These are phyloP conservation scores for Drosophila pachea DNA, from an alignment of 1,140 invertebrate species.

Conservation along the genomic window DNA sequence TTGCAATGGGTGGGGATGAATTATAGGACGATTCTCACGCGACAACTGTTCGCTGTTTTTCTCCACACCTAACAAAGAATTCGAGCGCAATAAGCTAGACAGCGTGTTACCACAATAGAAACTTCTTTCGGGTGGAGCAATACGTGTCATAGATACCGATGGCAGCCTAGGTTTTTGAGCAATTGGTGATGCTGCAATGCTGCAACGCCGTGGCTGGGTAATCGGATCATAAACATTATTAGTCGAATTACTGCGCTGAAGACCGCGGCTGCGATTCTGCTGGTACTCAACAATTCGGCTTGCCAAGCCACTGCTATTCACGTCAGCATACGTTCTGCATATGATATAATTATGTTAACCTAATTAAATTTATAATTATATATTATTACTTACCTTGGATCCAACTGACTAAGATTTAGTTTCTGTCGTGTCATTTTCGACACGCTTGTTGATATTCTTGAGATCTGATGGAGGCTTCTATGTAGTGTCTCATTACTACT, in stretches of 20 bases:
- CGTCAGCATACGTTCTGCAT: conserved; percentile 76
- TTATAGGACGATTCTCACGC: conserved; percentile 71
- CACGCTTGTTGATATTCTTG: conserved; percentile 17
- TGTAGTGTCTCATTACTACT: conserved; percentile 9
- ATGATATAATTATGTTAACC: background rate
- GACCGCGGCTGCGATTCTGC: conserved; percentile 41
- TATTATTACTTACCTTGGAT: conserved; percentile 56
- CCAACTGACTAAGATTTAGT: conserved; percentile 67
- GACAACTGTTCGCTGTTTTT: conserved; percentile 64
- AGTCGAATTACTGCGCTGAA: conserved; percentile 68
- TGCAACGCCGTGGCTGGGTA: conserved; percentile 66
- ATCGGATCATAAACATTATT: conserved; percentile 72
- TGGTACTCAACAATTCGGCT: conserved; percentile 79
- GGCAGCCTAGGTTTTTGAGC: conserved; percentile 62
- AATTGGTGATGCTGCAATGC: conserved; percentile 52
- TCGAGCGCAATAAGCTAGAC: conserved; percentile 67
- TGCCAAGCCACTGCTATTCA: conserved; percentile 79
- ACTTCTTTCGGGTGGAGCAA: conserved; percentile 75
- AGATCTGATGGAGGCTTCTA: conserved; percentile 26
- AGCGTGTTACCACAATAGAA: conserved; percentile 68
- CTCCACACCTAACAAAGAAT: conserved; percentile 60
- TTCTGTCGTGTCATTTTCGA: conserved; percentile 47
- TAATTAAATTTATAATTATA: too few relatives aligned
- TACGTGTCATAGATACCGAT: conserved; percentile 71
- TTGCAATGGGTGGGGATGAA: conserved; percentile 70